Base-by-base conservation (phyloP, 2,797 vertebrate species). In the Lindbergichthys nudifrons region DNA sequence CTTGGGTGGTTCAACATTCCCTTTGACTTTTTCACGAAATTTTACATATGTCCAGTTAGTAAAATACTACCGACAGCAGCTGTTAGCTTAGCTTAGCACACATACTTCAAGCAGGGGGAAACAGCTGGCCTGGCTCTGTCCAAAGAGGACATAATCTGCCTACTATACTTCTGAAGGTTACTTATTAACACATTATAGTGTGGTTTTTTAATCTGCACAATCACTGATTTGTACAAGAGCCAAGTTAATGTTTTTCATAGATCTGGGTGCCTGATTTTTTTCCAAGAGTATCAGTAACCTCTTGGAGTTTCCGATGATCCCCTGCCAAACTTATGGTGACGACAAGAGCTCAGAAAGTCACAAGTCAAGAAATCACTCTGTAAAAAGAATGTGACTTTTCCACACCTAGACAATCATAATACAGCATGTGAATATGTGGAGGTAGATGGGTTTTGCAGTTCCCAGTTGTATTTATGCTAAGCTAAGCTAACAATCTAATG, bases 151-250 rank as follows among this genome's bases (percentile, higher is more conserved):
- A 53, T 16, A 75, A 51, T 66, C 12, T 14, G 0, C 23, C 9
- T 19, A 26, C 16, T n/a, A 45, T 19, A 59, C 26, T 56, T 42
- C 1, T 14, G 47, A 59, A 43, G 14, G n/a, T 48, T 57, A 59
- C 7, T 47, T 23, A 69, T 56, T 65, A 50, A 73, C 64, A 43
- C 1, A n/a, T 14, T 26, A 11, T 58, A 68, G 63, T 43, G 51
- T 30, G 42, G 7, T 57, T 47, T 46, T 63, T 70, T 58, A 62
- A 64, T 63, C 18, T 3, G 2, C 14, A 6, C 42, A 72, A 59
- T 67, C 42, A 67, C 58, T 54, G 23, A 53, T 66, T 74, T 66
- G 56, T 41, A 41, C 45, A 7, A 48, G 32, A 7, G 13, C 11
- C 18, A 46, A 47, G 11, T 30, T 63, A n/a, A 3, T 8, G 12